phyloP scores from a whole-genome alignment of 2,113 vertebrate species.

The Garra rufa region DNA sequence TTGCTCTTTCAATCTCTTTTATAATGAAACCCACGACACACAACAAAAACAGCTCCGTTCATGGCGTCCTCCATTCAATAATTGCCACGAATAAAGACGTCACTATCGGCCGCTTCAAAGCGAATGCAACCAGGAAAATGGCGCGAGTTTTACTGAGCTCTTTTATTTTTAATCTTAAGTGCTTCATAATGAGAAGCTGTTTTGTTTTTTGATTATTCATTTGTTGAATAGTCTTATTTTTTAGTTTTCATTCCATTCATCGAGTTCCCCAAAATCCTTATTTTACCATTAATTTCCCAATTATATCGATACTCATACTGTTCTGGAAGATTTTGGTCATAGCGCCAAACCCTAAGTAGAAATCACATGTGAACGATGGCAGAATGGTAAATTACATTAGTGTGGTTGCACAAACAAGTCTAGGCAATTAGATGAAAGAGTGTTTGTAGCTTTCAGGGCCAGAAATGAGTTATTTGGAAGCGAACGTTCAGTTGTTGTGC shows the following conservation, averaged over 20 bases:
- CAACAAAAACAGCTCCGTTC: too few species aligned
- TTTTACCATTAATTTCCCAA: neutral
- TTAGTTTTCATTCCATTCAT: too few species aligned
- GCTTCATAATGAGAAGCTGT: neutral
- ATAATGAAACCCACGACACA: too few species aligned
- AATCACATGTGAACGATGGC: neutral
- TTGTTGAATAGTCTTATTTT: too few species aligned
- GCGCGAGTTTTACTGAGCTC: too few species aligned
- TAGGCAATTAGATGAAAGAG: neutral
- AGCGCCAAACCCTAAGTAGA: neutral
- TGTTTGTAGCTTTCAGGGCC: slow-evolving; percentile 10
- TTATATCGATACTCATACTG: neutral
- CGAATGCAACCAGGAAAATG: too few species aligned
- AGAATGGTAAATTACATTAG: slow-evolving; percentile 23
- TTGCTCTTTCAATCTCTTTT: too few species aligned
- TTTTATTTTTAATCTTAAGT: too few species aligned
- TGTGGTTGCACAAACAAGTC: slow-evolving; percentile 12
- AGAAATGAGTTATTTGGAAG: neutral
- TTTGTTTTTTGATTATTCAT: neutral
- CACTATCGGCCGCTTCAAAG: too few species aligned
- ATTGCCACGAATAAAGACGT: too few species aligned
- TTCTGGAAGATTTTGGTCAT: neutral
- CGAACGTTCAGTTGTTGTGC: neutral
- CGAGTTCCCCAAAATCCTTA: neutral
- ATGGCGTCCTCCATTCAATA: too few species aligned